phyloP scores from a whole-genome alignment of 1,140 invertebrate genomes.

The Chironomus tepperi region DNA sequence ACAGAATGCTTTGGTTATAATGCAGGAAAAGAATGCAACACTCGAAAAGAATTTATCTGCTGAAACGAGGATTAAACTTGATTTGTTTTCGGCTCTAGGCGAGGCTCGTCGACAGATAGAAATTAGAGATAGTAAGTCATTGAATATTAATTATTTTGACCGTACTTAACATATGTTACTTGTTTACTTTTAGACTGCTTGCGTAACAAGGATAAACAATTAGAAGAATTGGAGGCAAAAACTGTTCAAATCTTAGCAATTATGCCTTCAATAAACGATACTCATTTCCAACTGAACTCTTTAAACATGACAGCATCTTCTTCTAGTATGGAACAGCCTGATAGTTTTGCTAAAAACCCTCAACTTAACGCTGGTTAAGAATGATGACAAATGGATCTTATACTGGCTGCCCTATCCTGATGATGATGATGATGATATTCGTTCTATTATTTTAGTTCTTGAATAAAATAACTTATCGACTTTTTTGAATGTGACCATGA shows the following conservation, averaged over 20 bases:
- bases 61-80: constrained; percentile 91
- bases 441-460: background rate
- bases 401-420: background rate
- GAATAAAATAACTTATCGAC: constrained; percentile 8
- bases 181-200: constrained; percentile 55
- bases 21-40: constrained; percentile 82
- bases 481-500: constrained; percentile 13
- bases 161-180: constrained; percentile 21
- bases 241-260: constrained; percentile 86
- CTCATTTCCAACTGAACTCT: background rate
- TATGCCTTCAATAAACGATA: constrained; percentile 55
- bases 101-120: constrained; percentile 89
- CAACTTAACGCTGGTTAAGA: constrained; percentile 2
- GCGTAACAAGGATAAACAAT: constrained; percentile 77
- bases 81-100: constrained; percentile 91
- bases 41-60: constrained; percentile 88
- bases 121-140: constrained; percentile 78
- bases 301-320: background rate
- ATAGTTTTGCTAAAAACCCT: background rate
- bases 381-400: background rate
- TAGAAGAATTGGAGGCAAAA: constrained; percentile 80
- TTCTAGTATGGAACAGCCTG: background rate
- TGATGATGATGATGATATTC: constrained; percentile 11
- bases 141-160: constrained; percentile 21
- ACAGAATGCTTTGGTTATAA: constrained; percentile 64